phyloP scores from a whole-genome alignment of 1,140 invertebrate species.

The Bradysia coprophila region DNA sequence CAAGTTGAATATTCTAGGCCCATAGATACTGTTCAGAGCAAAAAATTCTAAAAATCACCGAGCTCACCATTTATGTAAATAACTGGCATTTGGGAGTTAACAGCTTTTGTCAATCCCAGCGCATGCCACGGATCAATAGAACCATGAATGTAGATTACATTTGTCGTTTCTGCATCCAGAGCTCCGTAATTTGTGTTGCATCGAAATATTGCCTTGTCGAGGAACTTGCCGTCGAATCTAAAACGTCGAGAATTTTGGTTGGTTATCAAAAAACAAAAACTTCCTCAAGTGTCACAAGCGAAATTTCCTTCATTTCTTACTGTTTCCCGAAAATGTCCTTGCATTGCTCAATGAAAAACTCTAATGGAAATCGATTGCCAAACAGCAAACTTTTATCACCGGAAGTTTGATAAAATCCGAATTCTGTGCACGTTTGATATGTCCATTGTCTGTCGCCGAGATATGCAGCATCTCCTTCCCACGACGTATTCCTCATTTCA shows the following conservation, averaged over 20 bases:
- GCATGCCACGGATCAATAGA: conserved; percentile 89
- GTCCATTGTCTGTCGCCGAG: conserved; percentile 61
- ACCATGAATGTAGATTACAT: conserved; percentile 77
- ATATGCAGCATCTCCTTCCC: conserved; percentile 25
- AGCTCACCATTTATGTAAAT: conserved; percentile 55
- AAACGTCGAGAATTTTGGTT: too few species aligned
- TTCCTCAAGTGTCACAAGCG: too few species aligned
- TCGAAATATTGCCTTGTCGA: conserved; percentile 37
- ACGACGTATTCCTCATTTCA: conserved; percentile 44
- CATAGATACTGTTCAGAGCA: too few species aligned
- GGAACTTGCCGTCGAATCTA: conserved; percentile 36
- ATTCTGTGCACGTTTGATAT: conserved; percentile 92
- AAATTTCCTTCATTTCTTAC: neutral
- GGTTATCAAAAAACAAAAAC: too few species aligned
- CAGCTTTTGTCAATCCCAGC: conserved; percentile 44
- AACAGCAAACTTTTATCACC: neutral
- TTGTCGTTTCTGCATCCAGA: conserved; percentile 42
- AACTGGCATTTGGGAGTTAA: conserved; percentile 34
- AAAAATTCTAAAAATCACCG: too few species aligned
- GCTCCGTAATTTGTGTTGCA: conserved; percentile 73
- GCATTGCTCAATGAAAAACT: neutral
- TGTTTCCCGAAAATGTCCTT: neutral
- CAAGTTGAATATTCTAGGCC: too few species aligned
- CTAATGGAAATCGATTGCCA: neutral
- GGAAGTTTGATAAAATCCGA: conserved; percentile 87